Percentiles rank a stretch among this genome's conserved stretches.
These are phyloP conservation scores for Crossoptilon crossoptilon DNA, from an alignment of 2,797 vertebrate genomes.

Conservation along the genomic window DNA sequence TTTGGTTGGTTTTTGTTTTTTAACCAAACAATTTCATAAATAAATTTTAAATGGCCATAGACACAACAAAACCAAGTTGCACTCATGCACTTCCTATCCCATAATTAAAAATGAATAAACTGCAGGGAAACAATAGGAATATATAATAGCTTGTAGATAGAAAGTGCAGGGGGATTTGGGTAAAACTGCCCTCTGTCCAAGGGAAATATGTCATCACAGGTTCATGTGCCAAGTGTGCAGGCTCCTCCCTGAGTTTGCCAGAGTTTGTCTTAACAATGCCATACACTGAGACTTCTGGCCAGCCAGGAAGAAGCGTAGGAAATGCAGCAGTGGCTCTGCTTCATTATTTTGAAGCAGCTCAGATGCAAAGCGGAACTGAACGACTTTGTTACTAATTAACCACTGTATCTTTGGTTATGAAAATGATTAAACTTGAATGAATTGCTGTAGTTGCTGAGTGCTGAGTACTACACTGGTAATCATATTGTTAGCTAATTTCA, in stretches of 20 bases:
- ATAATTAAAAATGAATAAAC: conserved; percentile 36
- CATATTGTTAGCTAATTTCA: not conserved
- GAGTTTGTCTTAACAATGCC: conserved; percentile 36
- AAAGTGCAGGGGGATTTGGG: conserved; percentile 11
- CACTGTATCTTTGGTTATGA: conserved; percentile 12
- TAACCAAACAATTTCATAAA: conserved; percentile 56
- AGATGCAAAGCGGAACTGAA: not conserved
- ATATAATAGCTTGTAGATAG: not conserved
- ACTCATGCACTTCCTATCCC: not conserved
- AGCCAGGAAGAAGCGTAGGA: conserved; percentile 10
- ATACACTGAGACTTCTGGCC: not conserved
- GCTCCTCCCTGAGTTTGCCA: conserved; percentile 58
- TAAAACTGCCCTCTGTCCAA: conserved; percentile 41
- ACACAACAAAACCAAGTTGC: conserved; percentile 35
- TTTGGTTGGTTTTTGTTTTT: conserved; percentile 13
- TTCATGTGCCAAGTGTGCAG: conserved; percentile 53
- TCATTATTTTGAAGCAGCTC: conserved; percentile 24
- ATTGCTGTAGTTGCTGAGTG: not conserved
- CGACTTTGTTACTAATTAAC: not conserved
- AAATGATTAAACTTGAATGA: not conserved
- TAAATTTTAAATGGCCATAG: conserved; percentile 30
- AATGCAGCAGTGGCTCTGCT: not conserved
- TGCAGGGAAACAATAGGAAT: conserved; percentile 26
- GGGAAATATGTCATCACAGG: conserved; percentile 56
- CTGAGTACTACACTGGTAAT: not conserved